A percentile compares a stretch with the other conserved stretches of the same genome.
These are phyloP conservation scores for Germaria angustata DNA, from an alignment of 2,888 invertebrate genomes.

Conservation along the genomic window DNA sequence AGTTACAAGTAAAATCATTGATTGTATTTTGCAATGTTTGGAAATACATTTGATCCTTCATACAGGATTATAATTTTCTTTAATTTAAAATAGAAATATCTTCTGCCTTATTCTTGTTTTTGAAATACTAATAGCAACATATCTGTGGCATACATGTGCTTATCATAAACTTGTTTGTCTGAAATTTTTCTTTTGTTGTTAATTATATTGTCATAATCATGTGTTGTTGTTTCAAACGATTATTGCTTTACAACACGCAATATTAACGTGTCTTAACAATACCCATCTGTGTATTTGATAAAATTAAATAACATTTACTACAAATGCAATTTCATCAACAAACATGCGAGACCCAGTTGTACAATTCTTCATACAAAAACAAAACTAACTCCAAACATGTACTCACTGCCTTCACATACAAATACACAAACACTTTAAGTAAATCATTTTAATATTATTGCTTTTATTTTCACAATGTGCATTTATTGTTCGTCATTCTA, in stretches of 20 bases:
- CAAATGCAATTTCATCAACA: slow-evolving; percentile 64
- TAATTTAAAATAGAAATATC: too few relatives aligned
- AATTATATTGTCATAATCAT: slow-evolving; percentile 66
- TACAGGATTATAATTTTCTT: too few relatives aligned
- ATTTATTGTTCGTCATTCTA: slow-evolving; percentile 38
- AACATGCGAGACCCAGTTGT: slow-evolving; percentile 1
- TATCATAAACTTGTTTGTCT: slow-evolving; percentile 16
- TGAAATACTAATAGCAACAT: neutral
- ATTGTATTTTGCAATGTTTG: too few relatives aligned
- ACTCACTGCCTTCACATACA: neutral
- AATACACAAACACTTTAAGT: slow-evolving; percentile 1
- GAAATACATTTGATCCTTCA: too few relatives aligned
- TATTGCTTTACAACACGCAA: slow-evolving; percentile 58
- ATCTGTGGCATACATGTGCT: too few relatives aligned
- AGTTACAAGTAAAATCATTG: too few relatives aligned
- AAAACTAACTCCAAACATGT: neutral
- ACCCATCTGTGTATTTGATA: slow-evolving; percentile 58
- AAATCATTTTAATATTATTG: slow-evolving; percentile 54
- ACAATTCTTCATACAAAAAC: neutral
- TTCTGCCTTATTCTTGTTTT: too few relatives aligned
- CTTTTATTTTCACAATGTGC: slow-evolving; percentile 47
- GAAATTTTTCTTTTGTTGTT: slow-evolving; percentile 36
- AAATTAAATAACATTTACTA: slow-evolving; percentile 53
- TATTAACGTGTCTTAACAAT: slow-evolving; percentile 52
- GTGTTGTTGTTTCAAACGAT: slow-evolving; percentile 50